Conservation (phyloP, 2,113 vertebrate species). For the Callaeas wilsoni region DNA sequence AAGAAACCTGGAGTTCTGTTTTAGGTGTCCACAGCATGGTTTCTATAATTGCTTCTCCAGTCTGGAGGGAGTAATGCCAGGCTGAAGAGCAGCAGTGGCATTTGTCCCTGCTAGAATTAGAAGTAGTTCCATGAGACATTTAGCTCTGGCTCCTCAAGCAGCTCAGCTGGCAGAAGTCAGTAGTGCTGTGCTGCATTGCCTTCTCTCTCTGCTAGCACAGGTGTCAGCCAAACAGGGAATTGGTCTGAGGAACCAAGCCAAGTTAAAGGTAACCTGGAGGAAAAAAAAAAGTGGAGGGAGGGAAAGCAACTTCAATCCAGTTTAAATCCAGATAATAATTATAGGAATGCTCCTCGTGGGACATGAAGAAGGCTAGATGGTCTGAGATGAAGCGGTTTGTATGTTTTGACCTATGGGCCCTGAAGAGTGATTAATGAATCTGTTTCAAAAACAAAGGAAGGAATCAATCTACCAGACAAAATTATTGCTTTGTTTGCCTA, state of each 20-base stretch:
- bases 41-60: neutral
- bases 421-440: neutral
- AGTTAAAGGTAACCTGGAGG: neutral
- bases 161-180: neutral
- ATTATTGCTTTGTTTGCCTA: neutral
- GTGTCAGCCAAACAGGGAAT: neutral
- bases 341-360: neutral
- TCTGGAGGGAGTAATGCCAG: neutral
- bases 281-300: accelerated
- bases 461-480: neutral
- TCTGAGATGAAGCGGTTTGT: neutral
- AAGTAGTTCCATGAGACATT: neutral
- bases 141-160: conserved; percentile 2
- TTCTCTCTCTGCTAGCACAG: neutral
- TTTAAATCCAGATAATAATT: neutral
- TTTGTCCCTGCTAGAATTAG: conserved; percentile 46
- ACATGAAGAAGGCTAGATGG: neutral
- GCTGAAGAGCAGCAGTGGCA: neutral
- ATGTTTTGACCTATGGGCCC: neutral
- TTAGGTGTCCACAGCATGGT: neutral
- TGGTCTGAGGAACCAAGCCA: neutral
- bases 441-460: neutral
- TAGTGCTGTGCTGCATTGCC: neutral
- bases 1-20: neutral
- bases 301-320: neutral